Conservation (phyloP, 2,888 invertebrate genomes). For the Orchesella flavescens region DNA sequence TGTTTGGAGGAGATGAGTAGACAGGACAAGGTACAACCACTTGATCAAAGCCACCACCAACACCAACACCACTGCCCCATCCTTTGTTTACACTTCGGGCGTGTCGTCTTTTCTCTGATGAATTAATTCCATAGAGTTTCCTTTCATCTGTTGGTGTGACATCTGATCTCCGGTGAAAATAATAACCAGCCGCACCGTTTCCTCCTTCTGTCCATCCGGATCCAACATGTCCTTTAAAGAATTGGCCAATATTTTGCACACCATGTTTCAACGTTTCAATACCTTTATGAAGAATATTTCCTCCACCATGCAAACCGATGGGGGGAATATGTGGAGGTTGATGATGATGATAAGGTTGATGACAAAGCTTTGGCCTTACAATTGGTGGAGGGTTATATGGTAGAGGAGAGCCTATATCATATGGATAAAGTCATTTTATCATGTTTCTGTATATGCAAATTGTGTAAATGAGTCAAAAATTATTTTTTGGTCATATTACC, state of each 20-base stretch:
- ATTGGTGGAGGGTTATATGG: conserved; percentile 59
- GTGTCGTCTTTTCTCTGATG: conserved; percentile 45
- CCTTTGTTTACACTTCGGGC: conserved; percentile 37
- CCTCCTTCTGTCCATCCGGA: conserved; percentile 44
- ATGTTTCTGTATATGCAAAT: too few relatives aligned
- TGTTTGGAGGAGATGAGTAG: conserved; percentile 28
- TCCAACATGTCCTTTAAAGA: conserved; percentile 43
- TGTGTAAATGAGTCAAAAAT: background rate
- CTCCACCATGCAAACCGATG: conserved; percentile 23
- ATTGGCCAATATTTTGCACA: conserved; percentile 47
- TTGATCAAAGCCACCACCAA: conserved; percentile 37
- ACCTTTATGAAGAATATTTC: conserved; percentile 49
- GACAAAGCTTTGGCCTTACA: conserved; percentile 36
- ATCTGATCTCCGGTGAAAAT: conserved; percentile 52
- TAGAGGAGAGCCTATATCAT: conserved; percentile 39
- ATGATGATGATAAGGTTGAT: conserved; percentile 18
- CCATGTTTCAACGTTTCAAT: conserved; percentile 54
- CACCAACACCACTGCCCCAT: conserved; percentile 22
- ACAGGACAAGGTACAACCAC: conserved; percentile 40
- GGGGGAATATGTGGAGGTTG: conserved; percentile 5
- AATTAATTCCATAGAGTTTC: conserved; percentile 19
- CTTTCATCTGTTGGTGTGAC: background rate
- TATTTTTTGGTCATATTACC: conserved; percentile 24
- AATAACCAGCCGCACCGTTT: conserved; percentile 52
- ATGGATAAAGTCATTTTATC: too few relatives aligned